Evolutionary conservation across 30 jellyfish, hydroid and myxozoan genomes (phyloP), one percentile per base, ranked within the genome.

Genomic region (Mastigias papua): DNA sequence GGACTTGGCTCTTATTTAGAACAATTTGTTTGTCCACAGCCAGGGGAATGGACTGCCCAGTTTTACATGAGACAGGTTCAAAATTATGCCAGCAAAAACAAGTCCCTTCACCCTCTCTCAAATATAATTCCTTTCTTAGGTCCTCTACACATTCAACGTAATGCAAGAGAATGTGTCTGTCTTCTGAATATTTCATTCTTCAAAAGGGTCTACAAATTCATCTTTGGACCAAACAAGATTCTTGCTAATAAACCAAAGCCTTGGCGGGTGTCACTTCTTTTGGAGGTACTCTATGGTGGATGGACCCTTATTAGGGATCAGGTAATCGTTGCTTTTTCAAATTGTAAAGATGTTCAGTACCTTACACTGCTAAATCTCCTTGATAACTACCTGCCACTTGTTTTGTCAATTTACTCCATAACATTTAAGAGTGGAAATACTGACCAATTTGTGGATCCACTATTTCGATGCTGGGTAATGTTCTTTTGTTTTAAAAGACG

Each of bases 41-140:
- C 80, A 9, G 81, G 81, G 34, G 90, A 80, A 29, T 80, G 90
- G 92, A 85, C 92, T 65, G 83, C 85, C 25, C 84, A 63, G n/a
- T 80, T 63, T 34, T 80, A 82, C 48, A 82, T 82, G 92, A 66
- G 92, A 32, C 85, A 82, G 49, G 46, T 82, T 4, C 85, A 82
- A 49, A 34, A 46, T 48, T 34, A 66, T 31, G 16, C 48, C 31
- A 76, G 85, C 49, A 34, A 34, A 28, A 21, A 66, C 22, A n/a
- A n/a, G n/a, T 19, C 34, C 17, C 80, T 82, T 8, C 17, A 34
- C 3, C 61, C 30, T 27, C 46, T 64, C 29, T 8, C 31, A 34
- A 50, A 32, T 50, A 34, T 64, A 10, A 34, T 26, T 4, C 69
- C 76, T 10, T n/a, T 68, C 75, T 48, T 76, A 48, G 87, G 87